Evolutionary conservation across 2,113 vertebrate species (phyloP), one percentile per base, ranked within the genome.

Genomic region (Silurus meridionalis): DNA sequence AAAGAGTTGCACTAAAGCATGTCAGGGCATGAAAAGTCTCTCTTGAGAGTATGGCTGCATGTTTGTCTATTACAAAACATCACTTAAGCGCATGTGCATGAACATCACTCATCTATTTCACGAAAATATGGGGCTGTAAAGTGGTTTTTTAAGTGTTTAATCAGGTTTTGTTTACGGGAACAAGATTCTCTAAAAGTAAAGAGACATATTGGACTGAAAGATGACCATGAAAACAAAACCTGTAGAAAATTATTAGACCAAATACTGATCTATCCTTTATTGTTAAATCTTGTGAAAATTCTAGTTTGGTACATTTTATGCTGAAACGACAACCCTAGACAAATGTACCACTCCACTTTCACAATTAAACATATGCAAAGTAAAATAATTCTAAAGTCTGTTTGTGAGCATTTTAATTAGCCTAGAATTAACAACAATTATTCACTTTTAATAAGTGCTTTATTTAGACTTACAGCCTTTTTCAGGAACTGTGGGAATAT

Each of bases 1-100:
- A 66, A n/a, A 37, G 74, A 82, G 82, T 80, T 84, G 81, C 60
- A 75, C 63, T 83, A 72, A 37, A 84, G 53, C 89, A 90, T 88
- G 89, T 90, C 87, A 83, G 82, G 89, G 80, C 89, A 88, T 86
- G 89, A 90, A 87, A 61, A 77, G 11, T 82, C 60, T 48, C 89
- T 84, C 89, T 37, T 82, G 89, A 88, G 89, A 58, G 55, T 52
- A 64, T 63, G 60, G 81, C 48, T 87, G 58, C 84, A 69, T 83
- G 75, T 63, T 86, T 75, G 71, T 72, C 80, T 66, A 82, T 71
- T 77, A 75, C 69, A 90, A 84, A 88, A 84, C 78, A 83, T 79
- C 86, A 67, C 72, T 85, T 53, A 19, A 80, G 80, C 74, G 25
- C 53, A 61, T 69, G 77, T 13, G 50, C 74, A 60, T 48, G 8